Evolutionary conservation across 2,888 invertebrate species (phyloP), one percentile per base, ranked within the genome.

Genomic region (Hyposoter didymator): DNA sequence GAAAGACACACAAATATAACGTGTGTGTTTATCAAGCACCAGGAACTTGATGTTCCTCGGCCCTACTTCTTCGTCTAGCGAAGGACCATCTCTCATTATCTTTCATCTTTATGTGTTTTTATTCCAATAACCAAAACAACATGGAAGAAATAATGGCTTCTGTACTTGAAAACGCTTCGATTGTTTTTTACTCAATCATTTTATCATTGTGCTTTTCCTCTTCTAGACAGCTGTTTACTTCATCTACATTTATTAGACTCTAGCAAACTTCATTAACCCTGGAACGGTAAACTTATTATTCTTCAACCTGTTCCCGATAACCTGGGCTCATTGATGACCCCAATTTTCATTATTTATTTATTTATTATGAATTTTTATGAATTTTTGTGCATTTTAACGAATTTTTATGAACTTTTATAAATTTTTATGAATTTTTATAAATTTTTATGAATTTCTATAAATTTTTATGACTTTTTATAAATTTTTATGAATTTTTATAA

Each of bases 71-170:
- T 85, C 82, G 74, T 78, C 76, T 79, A 67, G 75, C 79, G 78
- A 82, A 82, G 52, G 78, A 47, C 69, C 59, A 78, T 81, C 59
- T 78, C 70, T 73, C 64, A 66, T 39, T 35, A 28, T 28, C 28
- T 28, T 79, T n/a, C 19, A 39, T 49, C 32, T 70, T 49, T 69
- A 28, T 62, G 59, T 75, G 6, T 78, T 35, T 74, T 35, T 74
- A 70, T 49, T 49, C 45, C 45, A 84, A 86, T 85, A 80, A 84
- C 82, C 70, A 84, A 78, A 83, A 82, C 73, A 78, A 6, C 82
- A 55, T 74, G 32, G 17, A 59, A 43, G n/a, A 64, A 64, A 39
- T 39, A 64, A 39, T 39, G 8, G 72, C 72, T n/a, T 64, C 7
- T 43, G 79, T 52, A 72, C 73, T 73, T 14, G 49, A 76, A 76